Percentiles rank a stretch among this genome's conserved stretches.
Evolutionary conservation across 37 sponge, comb jelly and placozoan genomes (phyloP).

Genomic region (Beroe ovata): DNA sequence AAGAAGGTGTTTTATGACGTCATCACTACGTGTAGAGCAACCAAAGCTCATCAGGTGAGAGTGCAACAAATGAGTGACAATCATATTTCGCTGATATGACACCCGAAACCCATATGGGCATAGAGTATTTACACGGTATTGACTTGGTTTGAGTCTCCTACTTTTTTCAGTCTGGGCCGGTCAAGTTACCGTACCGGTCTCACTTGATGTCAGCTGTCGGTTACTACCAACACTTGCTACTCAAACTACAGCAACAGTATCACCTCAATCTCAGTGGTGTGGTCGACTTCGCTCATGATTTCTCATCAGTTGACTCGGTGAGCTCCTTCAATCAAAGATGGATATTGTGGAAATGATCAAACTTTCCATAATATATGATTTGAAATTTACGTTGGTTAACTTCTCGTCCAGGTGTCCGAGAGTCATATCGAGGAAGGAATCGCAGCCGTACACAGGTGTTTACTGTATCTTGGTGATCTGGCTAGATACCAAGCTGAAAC

Average conservation of each 20-base stretch:
- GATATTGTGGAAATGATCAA: no score
- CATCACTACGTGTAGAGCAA: slow-evolving; percentile 48
- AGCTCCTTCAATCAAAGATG: no score
- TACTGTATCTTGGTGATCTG: slow-evolving; percentile 42
- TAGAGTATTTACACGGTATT: no score
- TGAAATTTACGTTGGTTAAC: no score
- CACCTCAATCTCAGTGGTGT: slow-evolving; percentile 53
- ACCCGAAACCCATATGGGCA: no score
- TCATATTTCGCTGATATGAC: no score
- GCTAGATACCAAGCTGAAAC: slow-evolving; percentile 44
- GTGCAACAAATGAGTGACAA: no score
- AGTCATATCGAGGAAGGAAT: slow-evolving; percentile 18
- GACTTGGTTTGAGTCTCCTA: no score
- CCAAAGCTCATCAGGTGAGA: slow-evolving; percentile 51
- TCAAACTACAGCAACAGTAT: slow-evolving; percentile 63
- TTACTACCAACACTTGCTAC: slow-evolving; percentile 65
- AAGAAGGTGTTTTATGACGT: slow-evolving; percentile 67
- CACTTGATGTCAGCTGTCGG: slow-evolving; percentile 67
- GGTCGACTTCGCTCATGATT: slow-evolving; percentile 66
- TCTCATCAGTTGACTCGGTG: slow-evolving; percentile 4
- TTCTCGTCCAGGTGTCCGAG: background rate
- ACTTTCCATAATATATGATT: no score
- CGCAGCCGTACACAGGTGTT: slow-evolving; percentile 34
- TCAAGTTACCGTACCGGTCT: slow-evolving; percentile 11
- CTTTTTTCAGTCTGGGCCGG: background rate